phyloP scores from a whole-genome alignment of 1,140 invertebrate genomes.

The Pseudomyrmex concolor region DNA sequence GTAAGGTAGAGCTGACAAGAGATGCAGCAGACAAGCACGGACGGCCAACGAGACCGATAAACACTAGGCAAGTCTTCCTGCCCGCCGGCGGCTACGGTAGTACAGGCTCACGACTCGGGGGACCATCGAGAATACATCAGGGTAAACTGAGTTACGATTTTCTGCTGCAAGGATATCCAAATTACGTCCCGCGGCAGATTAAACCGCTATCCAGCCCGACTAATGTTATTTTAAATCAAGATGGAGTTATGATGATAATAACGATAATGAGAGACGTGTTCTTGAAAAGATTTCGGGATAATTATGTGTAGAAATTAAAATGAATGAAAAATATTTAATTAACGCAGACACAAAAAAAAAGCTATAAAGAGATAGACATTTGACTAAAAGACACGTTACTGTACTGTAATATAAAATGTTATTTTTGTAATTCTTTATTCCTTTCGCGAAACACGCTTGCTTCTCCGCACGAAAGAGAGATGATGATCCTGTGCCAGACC shows the following conservation, averaged over 20 bases:
- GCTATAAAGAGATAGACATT: no score
- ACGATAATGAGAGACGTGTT: conserved; percentile 21
- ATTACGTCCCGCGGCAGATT: conserved; percentile 44
- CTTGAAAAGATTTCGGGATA: neutral
- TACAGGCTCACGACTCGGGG: conserved; percentile 1
- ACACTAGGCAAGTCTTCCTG: conserved; percentile 36
- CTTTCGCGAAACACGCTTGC: neutral
- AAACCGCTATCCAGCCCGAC: conserved; percentile 5
- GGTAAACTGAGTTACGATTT: conserved; percentile 23
- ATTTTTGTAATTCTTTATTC: neutral
- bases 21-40: conserved; percentile 37
- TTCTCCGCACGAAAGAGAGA: neutral
- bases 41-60: conserved; percentile 42
- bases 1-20: conserved; percentile 31
- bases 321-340: neutral
- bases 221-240: conserved; percentile 48
- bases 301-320: neutral
- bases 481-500: conserved; percentile 8
- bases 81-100: conserved; percentile 9
- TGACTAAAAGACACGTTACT: neutral
- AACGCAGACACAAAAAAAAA: no score
- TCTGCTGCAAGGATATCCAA: conserved; percentile 6
- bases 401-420: neutral
- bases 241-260: conserved; percentile 38
- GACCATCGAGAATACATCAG: conserved; percentile 35